Percentiles rank a stretch among this genome's conserved stretches.
Evolutionary conservation across 2,888 invertebrate genomes (phyloP).

Genomic region (Drosophila phalerata): DNA sequence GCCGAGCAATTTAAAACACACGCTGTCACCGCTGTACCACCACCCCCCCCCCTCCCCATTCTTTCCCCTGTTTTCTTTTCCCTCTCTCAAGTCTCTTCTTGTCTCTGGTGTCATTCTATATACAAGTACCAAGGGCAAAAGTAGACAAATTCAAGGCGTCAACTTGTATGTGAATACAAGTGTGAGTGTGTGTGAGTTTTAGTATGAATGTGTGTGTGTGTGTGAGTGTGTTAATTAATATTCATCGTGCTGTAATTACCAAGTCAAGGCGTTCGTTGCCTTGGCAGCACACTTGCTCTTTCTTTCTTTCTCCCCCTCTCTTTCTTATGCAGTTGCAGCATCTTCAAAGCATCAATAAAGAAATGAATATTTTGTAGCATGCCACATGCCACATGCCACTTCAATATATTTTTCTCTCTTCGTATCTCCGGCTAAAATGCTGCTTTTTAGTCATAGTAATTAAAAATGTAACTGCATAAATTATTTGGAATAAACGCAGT

Average conservation of each 20-base stretch:
- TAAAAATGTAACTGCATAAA: conserved; percentile 66
- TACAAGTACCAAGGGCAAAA: conserved; percentile 45
- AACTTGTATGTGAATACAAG: neutral
- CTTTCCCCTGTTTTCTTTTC: neutral
- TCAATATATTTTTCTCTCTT: neutral
- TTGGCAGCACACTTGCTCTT: conserved; percentile 1
- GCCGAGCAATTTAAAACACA: conserved; percentile 54
- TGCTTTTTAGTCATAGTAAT: conserved; percentile 47
- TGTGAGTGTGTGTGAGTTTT: conserved; percentile 8
- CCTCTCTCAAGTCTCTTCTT: neutral
- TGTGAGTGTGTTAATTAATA: conserved; percentile 61
- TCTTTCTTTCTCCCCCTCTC: neutral
- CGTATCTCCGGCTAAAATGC: neutral
- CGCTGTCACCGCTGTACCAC: conserved; percentile 14
- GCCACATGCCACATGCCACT: conserved; percentile 9
- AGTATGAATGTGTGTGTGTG: neutral
- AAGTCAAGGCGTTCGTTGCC: conserved; percentile 28
- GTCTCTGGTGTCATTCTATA: conserved; percentile 6
- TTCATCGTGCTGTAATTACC: conserved; percentile 78
- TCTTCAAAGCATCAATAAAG: conserved; percentile 19
- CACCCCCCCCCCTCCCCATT: neutral
- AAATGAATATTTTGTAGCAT: conserved; percentile 24
- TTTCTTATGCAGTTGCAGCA: neutral
- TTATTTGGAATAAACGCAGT: conserved; percentile 62
- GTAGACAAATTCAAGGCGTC: conserved; percentile 27